Evolutionary conservation across 2,888 invertebrate species (phyloP).

Genomic region (Macrosoma leucophasiata): DNA sequence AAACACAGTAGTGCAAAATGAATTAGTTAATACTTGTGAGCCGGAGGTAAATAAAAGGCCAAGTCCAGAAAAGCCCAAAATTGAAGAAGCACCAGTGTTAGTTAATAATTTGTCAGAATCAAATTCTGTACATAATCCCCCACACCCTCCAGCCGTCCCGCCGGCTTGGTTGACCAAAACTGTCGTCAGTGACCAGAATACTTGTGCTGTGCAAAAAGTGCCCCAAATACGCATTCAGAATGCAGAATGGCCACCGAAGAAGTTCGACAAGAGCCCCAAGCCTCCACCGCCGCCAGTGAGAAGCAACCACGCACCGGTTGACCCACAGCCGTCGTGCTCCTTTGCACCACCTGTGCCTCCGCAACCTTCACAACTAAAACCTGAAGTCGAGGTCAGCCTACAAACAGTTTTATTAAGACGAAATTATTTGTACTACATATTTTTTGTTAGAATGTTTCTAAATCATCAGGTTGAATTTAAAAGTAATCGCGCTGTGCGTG

Average conservation of each 20-base stretch:
- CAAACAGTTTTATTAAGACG: constrained; percentile 13
- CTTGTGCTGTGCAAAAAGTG: constrained; percentile 35
- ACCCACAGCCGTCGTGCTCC: constrained; percentile 62
- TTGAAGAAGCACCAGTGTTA: constrained; percentile 24
- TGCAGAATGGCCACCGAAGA: constrained; percentile 37
- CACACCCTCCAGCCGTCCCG: constrained; percentile 62
- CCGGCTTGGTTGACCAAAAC: constrained; percentile 51
- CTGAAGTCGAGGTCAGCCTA: constrained; percentile 70
- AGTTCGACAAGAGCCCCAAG: constrained; percentile 37
- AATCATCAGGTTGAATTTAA: constrained; percentile 28
- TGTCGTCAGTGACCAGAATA: constrained; percentile 29
- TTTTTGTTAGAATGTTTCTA: constrained; percentile 5
- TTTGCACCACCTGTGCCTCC: constrained; percentile 41
- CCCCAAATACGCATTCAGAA: constrained; percentile 56
- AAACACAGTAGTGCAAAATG: constrained; percentile 17
- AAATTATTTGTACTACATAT: background rate
- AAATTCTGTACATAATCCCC: constrained; percentile 36
- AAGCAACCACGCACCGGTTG: constrained; percentile 33
- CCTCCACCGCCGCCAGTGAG: constrained; percentile 33
- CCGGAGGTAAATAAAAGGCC: constrained; percentile 12
- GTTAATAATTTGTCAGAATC: too few species aligned
- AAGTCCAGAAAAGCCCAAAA: constrained; percentile 16
- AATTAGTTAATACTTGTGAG: constrained; percentile 10
- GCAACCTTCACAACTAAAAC: constrained; percentile 48
- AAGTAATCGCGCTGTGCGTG: constrained; percentile 49